Evolutionary conservation across 2,797 vertebrate genomes (phyloP).

Genomic region (Clarias platycephalus): DNA sequence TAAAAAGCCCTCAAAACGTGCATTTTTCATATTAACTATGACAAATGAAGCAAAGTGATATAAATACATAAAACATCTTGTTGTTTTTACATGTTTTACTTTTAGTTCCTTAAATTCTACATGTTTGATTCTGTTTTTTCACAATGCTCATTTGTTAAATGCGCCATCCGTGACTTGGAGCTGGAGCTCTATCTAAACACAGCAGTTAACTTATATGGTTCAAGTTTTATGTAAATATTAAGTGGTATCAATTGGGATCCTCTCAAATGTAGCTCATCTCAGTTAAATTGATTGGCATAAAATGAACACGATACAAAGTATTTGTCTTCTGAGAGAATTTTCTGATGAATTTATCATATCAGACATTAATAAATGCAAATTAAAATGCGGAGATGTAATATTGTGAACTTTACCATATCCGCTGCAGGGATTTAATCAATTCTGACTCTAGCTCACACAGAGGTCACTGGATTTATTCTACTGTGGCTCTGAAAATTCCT

Average conservation of each 20-base stretch:
- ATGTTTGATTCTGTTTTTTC: background rate
- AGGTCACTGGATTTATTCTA: slow-evolving; percentile 17
- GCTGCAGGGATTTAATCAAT: slow-evolving; percentile 8
- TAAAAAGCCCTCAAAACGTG: background rate
- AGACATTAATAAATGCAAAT: slow-evolving; percentile 12
- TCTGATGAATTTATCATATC: background rate
- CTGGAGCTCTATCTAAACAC: background rate
- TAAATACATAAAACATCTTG: background rate
- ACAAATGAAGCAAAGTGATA: background rate
- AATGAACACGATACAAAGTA: background rate
- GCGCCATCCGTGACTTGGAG: background rate
- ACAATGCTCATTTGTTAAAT: background rate
- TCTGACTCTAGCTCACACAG: slow-evolving; percentile 1
- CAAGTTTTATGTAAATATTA: background rate
- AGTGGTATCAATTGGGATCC: background rate
- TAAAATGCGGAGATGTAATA: slow-evolving; percentile 16
- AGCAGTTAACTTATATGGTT: background rate
- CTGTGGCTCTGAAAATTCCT: background rate
- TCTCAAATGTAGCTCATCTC: background rate
- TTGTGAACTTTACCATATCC: background rate
- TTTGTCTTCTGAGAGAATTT: background rate
- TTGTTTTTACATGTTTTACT: background rate
- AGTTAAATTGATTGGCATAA: background rate
- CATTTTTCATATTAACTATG: background rate
- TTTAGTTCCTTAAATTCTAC: background rate